These are phyloP conservation scores for Oligia latruncula DNA, from an alignment of 2,888 invertebrate species.

Conservation along the genomic window DNA sequence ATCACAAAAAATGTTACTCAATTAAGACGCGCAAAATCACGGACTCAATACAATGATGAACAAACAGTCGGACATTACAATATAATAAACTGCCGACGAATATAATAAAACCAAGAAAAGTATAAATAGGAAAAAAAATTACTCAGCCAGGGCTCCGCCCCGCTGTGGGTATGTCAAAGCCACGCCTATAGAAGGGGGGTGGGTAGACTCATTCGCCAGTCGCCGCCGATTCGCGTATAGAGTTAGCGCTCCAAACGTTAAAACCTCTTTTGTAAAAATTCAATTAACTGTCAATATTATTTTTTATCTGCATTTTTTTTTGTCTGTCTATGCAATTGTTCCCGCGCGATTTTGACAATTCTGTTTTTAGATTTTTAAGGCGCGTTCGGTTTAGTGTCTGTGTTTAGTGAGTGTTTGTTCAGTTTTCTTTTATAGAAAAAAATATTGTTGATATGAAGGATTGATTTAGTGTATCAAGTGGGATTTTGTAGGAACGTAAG, in stretches of 20 bases:
- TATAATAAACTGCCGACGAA: slow-evolving; percentile 84
- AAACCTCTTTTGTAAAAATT: slow-evolving; percentile 68
- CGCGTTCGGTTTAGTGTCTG: slow-evolving; percentile 62
- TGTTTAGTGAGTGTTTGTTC: slow-evolving; percentile 63
- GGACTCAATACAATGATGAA: slow-evolving; percentile 78
- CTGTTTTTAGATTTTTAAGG: slow-evolving; percentile 42
- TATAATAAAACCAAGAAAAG: slow-evolving; percentile 79
- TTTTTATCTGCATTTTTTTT: slow-evolving; percentile 54
- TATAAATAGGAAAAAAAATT: slow-evolving; percentile 79
- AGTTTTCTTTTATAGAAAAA: slow-evolving; percentile 38
- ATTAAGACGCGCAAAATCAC: slow-evolving; percentile 79
- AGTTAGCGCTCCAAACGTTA: slow-evolving; percentile 74
- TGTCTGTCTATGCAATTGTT: slow-evolving; percentile 25
- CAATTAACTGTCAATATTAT: slow-evolving; percentile 64
- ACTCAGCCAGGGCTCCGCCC: slow-evolving; percentile 75
- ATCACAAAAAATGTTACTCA: slow-evolving; percentile 69
- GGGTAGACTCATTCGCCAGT: slow-evolving; percentile 82
- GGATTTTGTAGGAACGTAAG: slow-evolving; percentile 65
- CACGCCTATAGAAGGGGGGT: slow-evolving; percentile 81
- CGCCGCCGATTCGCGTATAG: slow-evolving; percentile 80
- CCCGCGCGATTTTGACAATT: slow-evolving; percentile 63
- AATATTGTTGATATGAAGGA: slow-evolving; percentile 62
- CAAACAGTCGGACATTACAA: slow-evolving; percentile 84
- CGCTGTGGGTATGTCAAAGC: slow-evolving; percentile 68
- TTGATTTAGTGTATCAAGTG: slow-evolving; percentile 54